Base-by-base conservation (phyloP, 2,113 vertebrate genomes). In the Rattus rattus region DNA sequence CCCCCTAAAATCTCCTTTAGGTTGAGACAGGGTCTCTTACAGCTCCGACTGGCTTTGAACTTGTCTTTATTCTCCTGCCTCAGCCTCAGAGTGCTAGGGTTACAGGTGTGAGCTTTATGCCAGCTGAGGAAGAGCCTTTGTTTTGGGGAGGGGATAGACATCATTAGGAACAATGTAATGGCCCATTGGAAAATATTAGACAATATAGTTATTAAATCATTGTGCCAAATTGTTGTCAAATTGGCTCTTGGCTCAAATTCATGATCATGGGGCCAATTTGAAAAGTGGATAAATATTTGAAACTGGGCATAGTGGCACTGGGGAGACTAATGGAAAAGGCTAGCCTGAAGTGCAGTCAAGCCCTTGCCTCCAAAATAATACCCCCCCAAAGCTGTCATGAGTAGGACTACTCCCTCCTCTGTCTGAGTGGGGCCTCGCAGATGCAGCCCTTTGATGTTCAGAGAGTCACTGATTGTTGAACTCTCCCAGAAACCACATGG, bases 401-500 rank as follows among this genome's bases (percentile, higher is more conserved):
- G 26, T 43, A 73, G 72, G 54, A 91, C 54, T 43, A 22, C 26
- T 54, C 54, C 47, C 33, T 75, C 84, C 47, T 63, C 10, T 49
- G 33, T 72, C 72, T 73, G 30, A 19, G 17, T 75, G 43, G 39
- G 84, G 59, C 63, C 73, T 94, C 54, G 47, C 10, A 36, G 61
- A 69, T 63, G 16, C 80, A 90, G 47, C 76, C 91, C 83, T 96
- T 79, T 96, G 92, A 92, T 96, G 73, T 91, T 94, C 69, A 59
- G 79, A 80, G 86, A 88, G 26, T 84, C 85, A 59, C 54, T 77
- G 65, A 86, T 79, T 96, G 70, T 59, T 63, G 88, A 92, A 73
- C 65, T 81, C 77, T 91, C 91, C 56, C 39, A 81, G 92, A 88
- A 94, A 69, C 36, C 93, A 72, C 70, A 73, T 61, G 56, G 69